phyloP scores from a whole-genome alignment of 2,797 vertebrate species.

The Manis pentadactyla region DNA sequence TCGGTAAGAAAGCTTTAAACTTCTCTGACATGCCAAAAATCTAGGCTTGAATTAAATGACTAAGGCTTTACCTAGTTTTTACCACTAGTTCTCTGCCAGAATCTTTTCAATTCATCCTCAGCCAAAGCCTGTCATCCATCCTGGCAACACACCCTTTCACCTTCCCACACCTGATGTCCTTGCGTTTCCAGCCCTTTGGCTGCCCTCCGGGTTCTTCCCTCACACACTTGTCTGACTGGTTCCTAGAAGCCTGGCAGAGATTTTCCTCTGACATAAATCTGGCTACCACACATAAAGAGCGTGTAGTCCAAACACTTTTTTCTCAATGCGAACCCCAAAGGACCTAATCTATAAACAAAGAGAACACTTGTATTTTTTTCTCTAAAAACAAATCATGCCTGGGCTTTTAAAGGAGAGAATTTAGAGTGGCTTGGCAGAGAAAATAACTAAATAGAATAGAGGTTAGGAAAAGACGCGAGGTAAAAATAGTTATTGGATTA shows the following conservation, averaged over 20 bases:
- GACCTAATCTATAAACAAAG: slow-evolving; percentile 49
- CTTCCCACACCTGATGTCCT: not conserved
- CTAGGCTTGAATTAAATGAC: slow-evolving; percentile 49
- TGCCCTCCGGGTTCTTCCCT: slow-evolving; percentile 60
- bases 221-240: slow-evolving; percentile 68
- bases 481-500: not conserved
- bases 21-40: not conserved
- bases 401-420: not conserved
- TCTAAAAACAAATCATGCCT: slow-evolving; percentile 6
- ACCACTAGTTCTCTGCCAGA: slow-evolving; percentile 47
- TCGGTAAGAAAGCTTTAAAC: not conserved
- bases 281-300: slow-evolving; percentile 16
- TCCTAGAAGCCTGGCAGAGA: slow-evolving; percentile 61
- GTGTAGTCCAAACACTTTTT: not conserved
- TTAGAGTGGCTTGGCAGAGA: not conserved
- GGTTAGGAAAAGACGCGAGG: not conserved
- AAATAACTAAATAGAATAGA: not conserved
- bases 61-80: slow-evolving; percentile 38
- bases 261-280: not conserved
- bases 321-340: not conserved
- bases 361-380: not conserved
- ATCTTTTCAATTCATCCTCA: slow-evolving; percentile 51
- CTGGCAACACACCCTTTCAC: slow-evolving; percentile 62
- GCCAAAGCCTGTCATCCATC: slow-evolving; percentile 49
- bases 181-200: slow-evolving; percentile 64